Evolutionary conservation across 2,888 invertebrate genomes (phyloP).

Genomic region (Ectemnius continuus): DNA sequence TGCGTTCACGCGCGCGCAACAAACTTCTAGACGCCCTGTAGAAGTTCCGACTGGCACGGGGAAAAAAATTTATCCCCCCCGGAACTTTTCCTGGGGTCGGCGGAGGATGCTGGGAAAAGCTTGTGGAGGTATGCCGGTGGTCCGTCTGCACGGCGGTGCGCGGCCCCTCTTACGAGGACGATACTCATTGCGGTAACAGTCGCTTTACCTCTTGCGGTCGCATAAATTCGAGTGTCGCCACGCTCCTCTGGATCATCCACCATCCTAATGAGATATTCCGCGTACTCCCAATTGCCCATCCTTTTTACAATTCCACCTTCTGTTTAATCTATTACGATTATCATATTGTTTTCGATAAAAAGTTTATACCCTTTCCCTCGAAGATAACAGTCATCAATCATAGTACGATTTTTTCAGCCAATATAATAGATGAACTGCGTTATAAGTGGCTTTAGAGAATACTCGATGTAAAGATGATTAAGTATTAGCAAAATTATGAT

Average conservation of each 20-base stretch:
- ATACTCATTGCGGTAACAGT: slow-evolving; percentile 43
- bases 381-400: too few species aligned
- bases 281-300: neutral
- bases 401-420: too few species aligned
- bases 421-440: too few species aligned
- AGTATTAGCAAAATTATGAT: too few species aligned
- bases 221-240: slow-evolving; percentile 42
- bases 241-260: slow-evolving; percentile 25
- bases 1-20: too few species aligned
- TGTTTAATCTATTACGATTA: too few species aligned
- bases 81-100: neutral
- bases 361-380: neutral
- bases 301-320: neutral
- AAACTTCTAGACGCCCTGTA: neutral
- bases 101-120: too few species aligned
- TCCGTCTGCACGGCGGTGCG: slow-evolving; percentile 36
- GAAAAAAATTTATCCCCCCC: neutral
- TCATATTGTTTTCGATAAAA: too few species aligned
- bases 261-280: slow-evolving; percentile 17
- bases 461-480: too few species aligned
- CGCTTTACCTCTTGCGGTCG: slow-evolving; percentile 43
- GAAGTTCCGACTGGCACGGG: neutral
- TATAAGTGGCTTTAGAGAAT: too few species aligned
- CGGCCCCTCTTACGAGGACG: slow-evolving; percentile 30
- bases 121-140: neutral